These are phyloP conservation scores for Bathybates hornii DNA, from an alignment of 2,113 vertebrate species.

Conservation along the genomic window DNA sequence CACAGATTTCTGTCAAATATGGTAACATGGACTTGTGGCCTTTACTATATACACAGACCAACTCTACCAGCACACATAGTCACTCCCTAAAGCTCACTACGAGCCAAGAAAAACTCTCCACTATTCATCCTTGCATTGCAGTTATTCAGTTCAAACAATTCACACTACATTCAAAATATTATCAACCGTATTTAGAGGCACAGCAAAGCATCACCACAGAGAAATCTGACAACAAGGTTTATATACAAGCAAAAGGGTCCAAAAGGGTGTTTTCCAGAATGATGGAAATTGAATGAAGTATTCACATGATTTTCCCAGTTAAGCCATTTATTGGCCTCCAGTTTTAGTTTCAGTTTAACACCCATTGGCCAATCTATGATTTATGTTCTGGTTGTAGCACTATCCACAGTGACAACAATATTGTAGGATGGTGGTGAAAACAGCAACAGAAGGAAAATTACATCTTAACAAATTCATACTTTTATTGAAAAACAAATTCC, in stretches of 20 bases:
- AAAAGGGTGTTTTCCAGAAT: background rate
- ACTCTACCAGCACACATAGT: background rate
- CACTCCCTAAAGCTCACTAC: background rate
- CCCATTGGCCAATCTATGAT: background rate
- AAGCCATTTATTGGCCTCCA: background rate
- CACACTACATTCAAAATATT: background rate
- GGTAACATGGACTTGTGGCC: background rate
- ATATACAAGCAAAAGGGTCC: rapidly evolving
- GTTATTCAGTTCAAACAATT: background rate
- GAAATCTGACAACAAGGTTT: background rate
- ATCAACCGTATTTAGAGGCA: background rate
- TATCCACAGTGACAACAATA: background rate
- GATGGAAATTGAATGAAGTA: background rate
- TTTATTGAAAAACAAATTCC: background rate
- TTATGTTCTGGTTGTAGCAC: background rate
- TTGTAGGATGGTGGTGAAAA: background rate
- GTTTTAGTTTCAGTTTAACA: background rate
- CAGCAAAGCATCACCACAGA: rapidly evolving
- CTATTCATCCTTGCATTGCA: background rate
- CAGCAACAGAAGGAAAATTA: background rate
- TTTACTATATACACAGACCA: background rate
- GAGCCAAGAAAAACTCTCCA: background rate
- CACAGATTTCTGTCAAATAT: background rate
- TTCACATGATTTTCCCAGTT: background rate
- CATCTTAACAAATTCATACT: background rate